These are phyloP conservation scores for Myripristis murdjan DNA, from an alignment of 2,797 vertebrate genomes.

Conservation along the genomic window DNA sequence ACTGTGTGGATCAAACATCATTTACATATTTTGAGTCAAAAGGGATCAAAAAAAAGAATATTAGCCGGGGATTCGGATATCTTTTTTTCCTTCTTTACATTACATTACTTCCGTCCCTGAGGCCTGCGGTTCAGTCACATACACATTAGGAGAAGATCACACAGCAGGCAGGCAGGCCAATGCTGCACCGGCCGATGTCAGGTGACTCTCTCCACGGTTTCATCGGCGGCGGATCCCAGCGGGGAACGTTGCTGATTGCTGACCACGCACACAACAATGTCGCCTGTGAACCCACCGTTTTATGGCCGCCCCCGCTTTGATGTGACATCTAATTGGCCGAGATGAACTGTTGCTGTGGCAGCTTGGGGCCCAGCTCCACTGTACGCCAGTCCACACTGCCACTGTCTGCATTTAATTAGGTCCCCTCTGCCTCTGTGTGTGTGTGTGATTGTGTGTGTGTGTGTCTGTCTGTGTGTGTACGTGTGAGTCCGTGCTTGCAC, in stretches of 20 bases:
- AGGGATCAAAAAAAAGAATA: slow-evolving; percentile 63
- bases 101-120: slow-evolving; percentile 59
- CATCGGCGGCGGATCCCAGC: slow-evolving; percentile 76
- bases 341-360: slow-evolving; percentile 83
- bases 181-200: slow-evolving; percentile 74
- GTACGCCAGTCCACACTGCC: slow-evolving; percentile 73
- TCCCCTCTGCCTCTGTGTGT: slow-evolving; percentile 66
- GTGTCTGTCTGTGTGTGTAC: slow-evolving; percentile 34
- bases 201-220: slow-evolving; percentile 79
- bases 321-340: slow-evolving; percentile 84
- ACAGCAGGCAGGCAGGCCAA: slow-evolving; percentile 69
- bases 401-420: slow-evolving; percentile 82
- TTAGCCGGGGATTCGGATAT: slow-evolving; percentile 46
- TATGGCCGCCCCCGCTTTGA: slow-evolving; percentile 79
- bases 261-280: slow-evolving; percentile 83
- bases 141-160: slow-evolving; percentile 78
- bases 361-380: slow-evolving; percentile 75
- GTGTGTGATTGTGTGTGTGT: no score
- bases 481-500: not conserved
- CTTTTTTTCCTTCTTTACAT: slow-evolving; percentile 36
- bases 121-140: slow-evolving; percentile 60
- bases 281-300: slow-evolving; percentile 81
- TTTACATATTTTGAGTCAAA: slow-evolving; percentile 64
- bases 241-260: slow-evolving; percentile 83
- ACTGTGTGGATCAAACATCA: slow-evolving; percentile 53